These are phyloP conservation scores for Brotula barbata DNA, from an alignment of 2,797 vertebrate genomes.

Conservation along the genomic window DNA sequence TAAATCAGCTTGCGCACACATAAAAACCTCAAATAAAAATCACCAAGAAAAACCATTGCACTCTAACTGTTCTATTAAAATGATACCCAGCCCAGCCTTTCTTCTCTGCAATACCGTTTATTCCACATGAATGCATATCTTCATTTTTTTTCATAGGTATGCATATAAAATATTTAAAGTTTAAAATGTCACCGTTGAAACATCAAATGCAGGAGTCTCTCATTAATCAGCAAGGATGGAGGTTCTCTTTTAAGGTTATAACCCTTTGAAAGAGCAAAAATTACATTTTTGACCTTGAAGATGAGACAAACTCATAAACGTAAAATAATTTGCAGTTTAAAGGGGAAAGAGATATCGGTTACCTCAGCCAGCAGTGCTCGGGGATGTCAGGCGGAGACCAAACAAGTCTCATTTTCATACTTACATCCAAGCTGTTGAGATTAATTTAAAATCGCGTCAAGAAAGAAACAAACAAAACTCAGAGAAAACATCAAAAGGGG, in stretches of 20 bases:
- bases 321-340: conserved; percentile 89
- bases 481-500: conserved; percentile 83
- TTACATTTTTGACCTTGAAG: conserved; percentile 91
- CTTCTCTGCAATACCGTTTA: conserved; percentile 86
- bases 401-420: conserved; percentile 85
- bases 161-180: conserved; percentile 90
- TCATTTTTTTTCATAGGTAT: conserved; percentile 83
- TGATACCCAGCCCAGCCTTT: conserved; percentile 81
- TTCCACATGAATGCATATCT: conserved; percentile 89
- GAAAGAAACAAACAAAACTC: conserved; percentile 81
- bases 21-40: conserved; percentile 89
- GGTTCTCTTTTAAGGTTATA: conserved; percentile 89
- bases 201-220: conserved; percentile 85
- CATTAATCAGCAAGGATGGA: conserved; percentile 86
- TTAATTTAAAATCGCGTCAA: conserved; percentile 85
- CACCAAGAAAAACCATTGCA: conserved; percentile 85
- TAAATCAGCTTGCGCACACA: conserved; percentile 87
- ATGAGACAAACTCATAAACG: conserved; percentile 90
- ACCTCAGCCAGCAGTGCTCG: conserved; percentile 76
- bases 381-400: conserved; percentile 76
- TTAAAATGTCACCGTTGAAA: conserved; percentile 89
- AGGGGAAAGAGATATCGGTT: conserved; percentile 83
- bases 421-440: conserved; percentile 83
- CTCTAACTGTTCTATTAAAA: conserved; percentile 88
- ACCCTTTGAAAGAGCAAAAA: conserved; percentile 91